Base-by-base conservation (phyloP, 2,113 vertebrate species). In the Sturnus vulgaris region DNA sequence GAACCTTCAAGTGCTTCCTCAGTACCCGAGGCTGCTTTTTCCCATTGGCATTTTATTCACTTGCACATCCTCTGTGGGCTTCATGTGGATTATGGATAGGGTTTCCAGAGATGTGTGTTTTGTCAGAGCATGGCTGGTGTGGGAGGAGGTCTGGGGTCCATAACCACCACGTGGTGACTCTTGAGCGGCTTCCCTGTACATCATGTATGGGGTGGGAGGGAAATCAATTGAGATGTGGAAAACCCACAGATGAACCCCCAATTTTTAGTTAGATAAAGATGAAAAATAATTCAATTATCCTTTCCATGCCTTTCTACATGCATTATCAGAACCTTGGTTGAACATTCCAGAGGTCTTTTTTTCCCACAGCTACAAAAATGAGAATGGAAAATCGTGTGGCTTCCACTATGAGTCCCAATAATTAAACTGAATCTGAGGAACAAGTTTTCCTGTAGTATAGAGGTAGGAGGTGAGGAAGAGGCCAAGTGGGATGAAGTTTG, bases 1-100 rank as follows among this genome's bases (percentile, higher is more conserved):
- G 50, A 57, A 9, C 27, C 42, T 66, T 28, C 12, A 28, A 8
- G 46, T 47, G 55, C 87, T 13, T 31, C 47, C 55, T 47, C 7
- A 27, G 24, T 33, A 12, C 33, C 15, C 39, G 22, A 33, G 9
- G 4, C 72, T n/a, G 80, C 69, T 78, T 40, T 44, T 42, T 16
- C 22, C 19, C 5, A 15, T n/a, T 1, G 3, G 3, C 0, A 0
- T 53, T 68, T 39, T 12, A 2, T 61, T 56, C 18, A 10, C 39
- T 87, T 1, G 0, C 49, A 5, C 52, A 4, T 46, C 1, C 1
- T 17, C 0, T 3, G 44, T 20, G 79, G 82, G 46, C 44, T 77
- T 42, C 59, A 6, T 1, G 0, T 1, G 35, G 66, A 3, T 72
- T 12, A 4, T 7, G 2, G 27, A 4, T 23, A 1, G 13, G 2